Base-by-base conservation (phyloP, 35 echinoderm and acorn worm genomes). In the Lytechinus pictus region DNA sequence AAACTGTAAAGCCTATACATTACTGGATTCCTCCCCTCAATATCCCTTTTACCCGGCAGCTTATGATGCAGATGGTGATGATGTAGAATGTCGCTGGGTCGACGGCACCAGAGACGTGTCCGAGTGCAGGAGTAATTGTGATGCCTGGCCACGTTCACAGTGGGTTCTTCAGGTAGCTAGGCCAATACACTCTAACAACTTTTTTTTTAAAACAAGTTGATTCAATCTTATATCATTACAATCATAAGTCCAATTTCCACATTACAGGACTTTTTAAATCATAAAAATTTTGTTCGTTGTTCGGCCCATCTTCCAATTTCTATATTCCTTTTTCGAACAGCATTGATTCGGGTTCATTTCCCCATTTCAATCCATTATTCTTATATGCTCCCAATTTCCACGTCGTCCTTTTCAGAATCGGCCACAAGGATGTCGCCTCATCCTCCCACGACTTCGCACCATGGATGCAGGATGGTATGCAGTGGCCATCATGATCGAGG, bases 11-110 rank as follows among this genome's bases (percentile, higher is more conserved):
- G n/a, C 33, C 33, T 44, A 44, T 44, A n/a, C n/a, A n/a, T 44
- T 44, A 44, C 33, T 44, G 0, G 33, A 44, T 44, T 44, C 33
- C 0, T 44, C 33, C 33, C 33, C 33, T 44, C 33, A 44, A 44
- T 44, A 44, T 24, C 19, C 28, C 29, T 54, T 52, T 51, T 90
- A 44, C 7, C 0, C 52, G 11, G 9, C 21, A 93, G 92, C 92
- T 6, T 93, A 93, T 24, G 92, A 93, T 28, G 53, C 92, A 10
- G 92, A 93, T 27, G 92, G 92, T 55, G 92, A 93, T 57, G 92
- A 93, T 16, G 55, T 93, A 33, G 21, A 19, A 93, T 93, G 92
- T 93, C 92, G 92, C 55, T 93, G 92, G 92, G n/a, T 93, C 11
- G 53, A 57, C 27, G 54, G 55, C 16, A 54, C 16, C 1, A 19